phyloP scores from a whole-genome alignment of 2,888 invertebrate genomes.

The Marasmarcha lunaedactyla region DNA sequence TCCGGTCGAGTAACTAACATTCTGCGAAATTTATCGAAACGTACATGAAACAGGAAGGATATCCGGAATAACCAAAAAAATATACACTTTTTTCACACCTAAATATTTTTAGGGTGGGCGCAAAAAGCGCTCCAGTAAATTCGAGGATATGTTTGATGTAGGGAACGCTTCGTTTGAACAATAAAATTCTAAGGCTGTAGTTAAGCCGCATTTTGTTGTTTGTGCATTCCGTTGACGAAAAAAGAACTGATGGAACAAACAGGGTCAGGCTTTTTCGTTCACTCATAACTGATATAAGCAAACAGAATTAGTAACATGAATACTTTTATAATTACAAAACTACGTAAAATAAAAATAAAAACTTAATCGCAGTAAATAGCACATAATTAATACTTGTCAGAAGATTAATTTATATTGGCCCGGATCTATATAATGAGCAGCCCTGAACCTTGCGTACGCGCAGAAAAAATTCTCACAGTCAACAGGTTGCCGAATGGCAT shows the following conservation, averaged over 20 bases:
- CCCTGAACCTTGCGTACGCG: constrained; percentile 31
- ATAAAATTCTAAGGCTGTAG: too few species aligned
- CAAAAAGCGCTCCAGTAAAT: constrained; percentile 2
- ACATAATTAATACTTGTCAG: background rate
- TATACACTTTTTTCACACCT: constrained; percentile 38
- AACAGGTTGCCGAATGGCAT: constrained; percentile 60
- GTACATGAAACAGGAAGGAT: constrained; percentile 64
- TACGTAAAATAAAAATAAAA: background rate
- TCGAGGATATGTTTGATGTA: background rate
- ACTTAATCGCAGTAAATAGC: background rate
- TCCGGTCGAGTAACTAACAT: constrained; percentile 40
- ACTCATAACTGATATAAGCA: background rate
- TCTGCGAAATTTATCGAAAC: constrained; percentile 61
- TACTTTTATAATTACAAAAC: too few species aligned
- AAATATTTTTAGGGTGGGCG: constrained; percentile 29
- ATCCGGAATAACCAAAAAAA: constrained; percentile 61
- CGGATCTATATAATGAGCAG: constrained; percentile 11
- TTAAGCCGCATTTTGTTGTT: background rate
- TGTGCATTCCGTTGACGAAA: background rate
- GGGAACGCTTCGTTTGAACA: background rate
- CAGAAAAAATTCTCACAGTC: constrained; percentile 56
- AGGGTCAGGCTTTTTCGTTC: background rate
- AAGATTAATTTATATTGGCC: background rate
- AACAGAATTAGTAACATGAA: background rate
- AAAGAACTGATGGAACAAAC: too few species aligned